Evolutionary conservation across 1,140 invertebrate genomes (phyloP), one percentile per base, ranked within the genome.

Genomic region (Ceratoteleas bidentatus): DNA sequence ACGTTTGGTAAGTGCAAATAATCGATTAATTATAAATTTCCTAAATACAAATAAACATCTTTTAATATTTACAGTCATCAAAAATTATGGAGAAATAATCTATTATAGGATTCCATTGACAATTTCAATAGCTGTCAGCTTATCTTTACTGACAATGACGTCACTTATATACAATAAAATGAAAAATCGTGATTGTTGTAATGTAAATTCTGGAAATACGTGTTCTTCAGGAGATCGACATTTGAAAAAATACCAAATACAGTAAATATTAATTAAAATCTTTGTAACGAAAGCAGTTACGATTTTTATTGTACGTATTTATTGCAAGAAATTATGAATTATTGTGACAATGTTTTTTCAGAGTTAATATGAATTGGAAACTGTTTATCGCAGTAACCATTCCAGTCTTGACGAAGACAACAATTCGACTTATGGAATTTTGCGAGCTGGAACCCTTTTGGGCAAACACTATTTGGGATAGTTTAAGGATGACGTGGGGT

Each of bases 221-320:
- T 62, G 36, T 47, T n/a, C n/a, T n/a, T n/a, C n/a, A n/a, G n/a
- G n/a, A n/a, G 47, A 54, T 11, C 38, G 9, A 13, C 47, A 14
- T 36, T 56, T 72, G 4, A 61, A 62, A 62, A 72, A 57, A 16
- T 72, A 72, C 47, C 45, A 72, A 10, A 54, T 6, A 10, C 68
- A 72, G 68, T 72, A 47, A 72, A 58, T 72, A 50, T 24, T 52
- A 40, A 8, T 10, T 40, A 10, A 40, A 3, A 40, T 40, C 11
- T 40, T 40, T 8, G 11, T 6, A 40, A 40, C 6, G 6, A 40
- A 9, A 38, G 9, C 34, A 36, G 9, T 36, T 36, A 6, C 34
- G 9, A 40, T 40, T 40, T 11, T 40, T 40, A 1, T 8, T n/a
- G 2, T 2, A 45, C 2, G 11, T 3, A 40, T 1, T 40, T 10